phyloP scores from a whole-genome alignment of 2,888 invertebrate species.

The Prenolepis imparis region DNA sequence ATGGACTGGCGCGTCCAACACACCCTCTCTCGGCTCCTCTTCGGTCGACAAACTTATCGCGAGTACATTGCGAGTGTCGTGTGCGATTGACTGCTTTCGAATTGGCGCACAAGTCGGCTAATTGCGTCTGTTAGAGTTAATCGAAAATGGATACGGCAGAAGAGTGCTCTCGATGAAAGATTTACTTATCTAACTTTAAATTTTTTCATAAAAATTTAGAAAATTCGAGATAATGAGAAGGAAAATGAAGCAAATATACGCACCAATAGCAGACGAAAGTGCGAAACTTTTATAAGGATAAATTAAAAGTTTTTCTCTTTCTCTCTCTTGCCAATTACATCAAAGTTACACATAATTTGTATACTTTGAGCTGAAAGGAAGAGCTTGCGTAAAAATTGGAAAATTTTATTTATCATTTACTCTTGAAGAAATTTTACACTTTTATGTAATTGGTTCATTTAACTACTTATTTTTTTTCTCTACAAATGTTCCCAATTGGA shows the following conservation, averaged over 20 bases:
- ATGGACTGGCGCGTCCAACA: slow-evolving; percentile 14
- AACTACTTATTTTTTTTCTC: not conserved
- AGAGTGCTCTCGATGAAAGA: not conserved
- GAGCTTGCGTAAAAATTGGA: not conserved
- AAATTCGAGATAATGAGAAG: not conserved
- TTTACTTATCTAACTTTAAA: not conserved
- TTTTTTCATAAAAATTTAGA: not conserved
- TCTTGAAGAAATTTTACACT: not conserved
- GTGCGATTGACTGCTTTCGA: slow-evolving; percentile 31
- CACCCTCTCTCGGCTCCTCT: not conserved
- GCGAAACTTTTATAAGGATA: not conserved
- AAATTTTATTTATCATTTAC: not conserved
- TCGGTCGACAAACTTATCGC: slow-evolving; percentile 26
- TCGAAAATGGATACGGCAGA: not conserved
- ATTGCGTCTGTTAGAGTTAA: slow-evolving; percentile 6
- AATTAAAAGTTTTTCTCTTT: not conserved
- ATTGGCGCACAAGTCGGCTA: not conserved
- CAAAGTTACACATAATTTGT: not conserved
- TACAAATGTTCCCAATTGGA: not conserved
- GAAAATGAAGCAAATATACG: not conserved
- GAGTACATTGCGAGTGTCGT: not conserved
- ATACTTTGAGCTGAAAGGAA: slow-evolving; percentile 17
- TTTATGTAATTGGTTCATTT: not conserved
- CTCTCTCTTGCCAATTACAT: not conserved
- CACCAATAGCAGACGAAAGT: not conserved